Percentiles rank a stretch among this genome's conserved stretches.
Conservation (phyloP, 2,797 vertebrate genomes). For the Semaprochilodus insignis region DNA sequence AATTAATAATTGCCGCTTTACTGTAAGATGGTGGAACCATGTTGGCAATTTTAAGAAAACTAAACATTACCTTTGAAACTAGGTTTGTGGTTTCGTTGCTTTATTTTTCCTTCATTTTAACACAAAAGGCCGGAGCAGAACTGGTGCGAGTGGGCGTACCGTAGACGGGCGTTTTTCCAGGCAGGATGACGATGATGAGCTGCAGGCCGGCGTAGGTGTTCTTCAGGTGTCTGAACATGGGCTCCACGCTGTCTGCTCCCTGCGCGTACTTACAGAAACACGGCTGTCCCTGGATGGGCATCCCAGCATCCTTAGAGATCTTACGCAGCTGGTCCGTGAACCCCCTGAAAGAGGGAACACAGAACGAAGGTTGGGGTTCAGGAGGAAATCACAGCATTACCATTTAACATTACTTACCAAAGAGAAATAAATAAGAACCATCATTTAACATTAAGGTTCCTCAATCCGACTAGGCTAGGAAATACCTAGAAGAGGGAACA, state of each 20-base stretch:
- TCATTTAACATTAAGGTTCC: too few relatives aligned
- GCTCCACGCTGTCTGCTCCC: constrained; percentile 98
- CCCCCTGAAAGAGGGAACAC: constrained; percentile 77
- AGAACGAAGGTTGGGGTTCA: too few relatives aligned
- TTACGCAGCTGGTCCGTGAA: constrained; percentile 98
- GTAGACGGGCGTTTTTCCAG: constrained; percentile 96
- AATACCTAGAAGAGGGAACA: too few relatives aligned
- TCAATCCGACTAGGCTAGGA: too few relatives aligned
- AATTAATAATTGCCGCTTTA: background rate
- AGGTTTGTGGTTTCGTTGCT: too few relatives aligned
- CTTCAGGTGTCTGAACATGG: constrained; percentile 98
- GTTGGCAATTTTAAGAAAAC: too few relatives aligned
- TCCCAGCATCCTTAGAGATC: constrained; percentile 98
- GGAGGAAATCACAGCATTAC: too few relatives aligned
- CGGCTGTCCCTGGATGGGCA: constrained; percentile 98
- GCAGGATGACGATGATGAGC: constrained; percentile 97
- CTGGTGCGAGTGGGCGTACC: constrained; percentile 74
- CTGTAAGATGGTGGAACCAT: too few relatives aligned
- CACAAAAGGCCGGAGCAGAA: background rate
- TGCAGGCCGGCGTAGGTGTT: constrained; percentile 97
- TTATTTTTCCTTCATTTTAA: too few relatives aligned
- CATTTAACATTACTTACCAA: too few relatives aligned
- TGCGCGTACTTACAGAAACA: constrained; percentile 99
- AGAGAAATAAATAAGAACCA: too few relatives aligned
- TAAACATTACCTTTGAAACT: too few relatives aligned